Evolutionary conservation across 1,140 invertebrate species (phyloP).

Genomic region (Rhopalosiphum maidis): DNA sequence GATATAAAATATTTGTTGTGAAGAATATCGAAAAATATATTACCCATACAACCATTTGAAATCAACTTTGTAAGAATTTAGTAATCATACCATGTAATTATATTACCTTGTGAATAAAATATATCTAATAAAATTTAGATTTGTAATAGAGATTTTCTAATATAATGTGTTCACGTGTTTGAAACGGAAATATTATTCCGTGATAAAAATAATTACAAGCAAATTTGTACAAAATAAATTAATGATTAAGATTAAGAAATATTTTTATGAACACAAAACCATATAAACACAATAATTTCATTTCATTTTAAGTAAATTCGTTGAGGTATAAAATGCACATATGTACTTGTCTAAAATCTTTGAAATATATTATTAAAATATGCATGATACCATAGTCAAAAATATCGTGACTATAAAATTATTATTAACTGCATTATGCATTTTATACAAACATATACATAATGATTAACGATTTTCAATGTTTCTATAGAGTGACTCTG

Average conservation of each 20-base stretch:
- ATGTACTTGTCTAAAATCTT: background rate
- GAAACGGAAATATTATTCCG: background rate
- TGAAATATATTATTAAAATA: background rate
- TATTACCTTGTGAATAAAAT: background rate
- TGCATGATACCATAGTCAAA: background rate
- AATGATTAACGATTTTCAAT: background rate
- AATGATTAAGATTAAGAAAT: too few species aligned
- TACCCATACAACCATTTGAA: background rate
- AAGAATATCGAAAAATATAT: background rate
- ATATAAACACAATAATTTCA: background rate
- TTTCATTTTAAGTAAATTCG: background rate
- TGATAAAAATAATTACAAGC: background rate
- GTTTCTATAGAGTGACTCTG: background rate
- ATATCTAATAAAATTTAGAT: background rate
- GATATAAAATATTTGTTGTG: background rate
- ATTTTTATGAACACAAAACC: background rate
- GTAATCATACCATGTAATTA: background rate
- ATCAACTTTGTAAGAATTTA: background rate
- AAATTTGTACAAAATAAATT: background rate
- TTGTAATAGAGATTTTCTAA: background rate
- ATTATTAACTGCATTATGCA: background rate
- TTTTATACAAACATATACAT: background rate
- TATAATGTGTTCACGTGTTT: background rate
- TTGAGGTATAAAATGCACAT: background rate
- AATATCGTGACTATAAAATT: background rate